A percentile compares a stretch with the other conserved stretches of the same genome.
phyloP scores from a whole-genome alignment of 2,113 vertebrate species.

The Eptesicus fuscus region DNA sequence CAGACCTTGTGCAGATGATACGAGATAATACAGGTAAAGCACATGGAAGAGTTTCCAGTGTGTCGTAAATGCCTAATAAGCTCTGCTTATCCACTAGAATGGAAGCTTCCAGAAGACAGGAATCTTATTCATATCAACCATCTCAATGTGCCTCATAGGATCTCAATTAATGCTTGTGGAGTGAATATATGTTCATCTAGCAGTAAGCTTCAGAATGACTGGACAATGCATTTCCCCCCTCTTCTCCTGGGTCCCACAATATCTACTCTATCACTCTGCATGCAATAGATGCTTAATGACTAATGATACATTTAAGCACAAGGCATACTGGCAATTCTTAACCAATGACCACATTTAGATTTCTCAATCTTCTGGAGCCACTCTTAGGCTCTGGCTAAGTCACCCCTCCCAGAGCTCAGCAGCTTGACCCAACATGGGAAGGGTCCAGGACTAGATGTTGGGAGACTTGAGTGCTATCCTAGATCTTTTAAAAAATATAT shows the following conservation, averaged over 20 bases:
- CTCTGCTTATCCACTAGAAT: not conserved
- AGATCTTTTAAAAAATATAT: not conserved
- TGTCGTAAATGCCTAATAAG: not conserved
- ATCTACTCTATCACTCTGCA: not conserved
- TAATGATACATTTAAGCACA: not conserved
- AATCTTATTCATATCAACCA: not conserved
- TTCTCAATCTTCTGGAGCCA: not conserved
- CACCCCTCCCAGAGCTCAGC: not conserved
- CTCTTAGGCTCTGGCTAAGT: not conserved
- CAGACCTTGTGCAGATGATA: not conserved
- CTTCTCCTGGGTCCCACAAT: rapidly evolving
- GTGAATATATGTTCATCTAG: not conserved
- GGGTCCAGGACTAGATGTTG: not conserved
- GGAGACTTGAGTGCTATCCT: not conserved
- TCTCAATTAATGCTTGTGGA: not conserved
- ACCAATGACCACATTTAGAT: not conserved
- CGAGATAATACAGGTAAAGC: not conserved
- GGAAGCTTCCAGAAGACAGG: not conserved
- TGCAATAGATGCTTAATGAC: not conserved
- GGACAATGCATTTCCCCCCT: not conserved
- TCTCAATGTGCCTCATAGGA: not conserved
- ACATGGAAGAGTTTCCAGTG: not conserved
- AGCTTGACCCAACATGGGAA: not conserved
- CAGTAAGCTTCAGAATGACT: not conserved
- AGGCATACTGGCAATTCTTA: not conserved